Evolutionary conservation across 1,140 invertebrate genomes (phyloP).

Genomic region (Pseudomyrmex flavicornis): DNA sequence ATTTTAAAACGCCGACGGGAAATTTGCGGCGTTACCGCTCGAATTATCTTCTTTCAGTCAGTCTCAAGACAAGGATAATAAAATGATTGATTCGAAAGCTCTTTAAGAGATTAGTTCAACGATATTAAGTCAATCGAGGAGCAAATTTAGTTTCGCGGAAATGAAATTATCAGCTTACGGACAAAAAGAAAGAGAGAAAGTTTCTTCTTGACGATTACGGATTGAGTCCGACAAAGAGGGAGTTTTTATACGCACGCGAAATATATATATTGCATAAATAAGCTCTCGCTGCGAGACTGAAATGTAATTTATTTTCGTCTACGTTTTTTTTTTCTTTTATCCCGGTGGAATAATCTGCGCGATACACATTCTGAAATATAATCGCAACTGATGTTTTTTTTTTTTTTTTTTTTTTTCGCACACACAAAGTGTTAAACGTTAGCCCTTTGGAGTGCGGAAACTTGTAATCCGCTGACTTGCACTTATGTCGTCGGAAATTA

Average conservation of each 20-base stretch:
- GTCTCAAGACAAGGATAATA: slow-evolving; percentile 24
- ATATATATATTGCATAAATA: background rate
- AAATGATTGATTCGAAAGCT: background rate
- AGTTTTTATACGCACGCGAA: too few relatives aligned
- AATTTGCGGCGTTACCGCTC: slow-evolving; percentile 20
- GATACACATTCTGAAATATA: slow-evolving; percentile 25
- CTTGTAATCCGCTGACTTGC: slow-evolving; percentile 39
- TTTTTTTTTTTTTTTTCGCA: background rate
- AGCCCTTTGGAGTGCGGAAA: slow-evolving; percentile 12
- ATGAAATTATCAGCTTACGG: background rate
- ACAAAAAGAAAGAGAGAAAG: slow-evolving; percentile 1
- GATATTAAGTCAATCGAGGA: slow-evolving; percentile 17
- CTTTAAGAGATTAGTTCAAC: slow-evolving; percentile 11
- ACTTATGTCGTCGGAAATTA: slow-evolving; percentile 37
- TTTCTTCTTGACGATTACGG: background rate
- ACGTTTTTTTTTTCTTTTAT: too few relatives aligned
- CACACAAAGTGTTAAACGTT: background rate
- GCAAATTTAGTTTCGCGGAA: slow-evolving; percentile 18
- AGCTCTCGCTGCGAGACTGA: background rate
- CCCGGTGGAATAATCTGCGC: too few relatives aligned
- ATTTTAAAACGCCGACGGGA: background rate
- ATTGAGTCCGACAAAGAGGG: background rate
- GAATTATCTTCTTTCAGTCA: slow-evolving; percentile 35
- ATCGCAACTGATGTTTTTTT: background rate
- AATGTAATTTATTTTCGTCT: slow-evolving; percentile 3